Evolutionary conservation across 2,888 invertebrate species (phyloP), one percentile per base, ranked within the genome.

Genomic region (Diachrysia chrysitis): DNA sequence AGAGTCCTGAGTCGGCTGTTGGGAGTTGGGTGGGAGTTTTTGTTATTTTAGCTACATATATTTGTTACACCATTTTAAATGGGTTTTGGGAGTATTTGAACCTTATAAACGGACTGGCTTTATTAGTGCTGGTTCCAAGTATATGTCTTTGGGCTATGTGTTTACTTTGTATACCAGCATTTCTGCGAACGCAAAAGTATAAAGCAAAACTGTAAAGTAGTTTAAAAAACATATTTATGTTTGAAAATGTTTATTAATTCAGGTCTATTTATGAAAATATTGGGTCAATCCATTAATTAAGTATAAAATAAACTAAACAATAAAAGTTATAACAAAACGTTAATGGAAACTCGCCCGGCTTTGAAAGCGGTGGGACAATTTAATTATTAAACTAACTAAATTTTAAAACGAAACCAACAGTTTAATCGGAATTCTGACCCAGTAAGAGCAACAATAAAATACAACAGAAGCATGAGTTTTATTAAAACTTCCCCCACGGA

Each of bases 351-450:
- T 69, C 63, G 71, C 67, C 71, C 59, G 66, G 57, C 65, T 79
- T 79, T 69, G 63, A 73, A 73, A 71, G 71, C 67, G 69, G 59
- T 67, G 67, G 62, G 66, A 81, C 78, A 71, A 74, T 78, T 69
- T 74, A 79, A 74, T 81, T 73, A 73, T 71, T 67, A 71, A 79
- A 81, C 74, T 74, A 74, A 81, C 58, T 78, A 71, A 78, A 74
- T 71, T 78, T 70, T 59, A 63, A 62, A 71, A 71, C 35, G 59
- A 70, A 76, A 72, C 69, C 69, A 71, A 74, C 71, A 62, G 69
- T 67, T 81, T 72, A 67, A 71, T 77, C 73, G 68, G 58, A 69
- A 69, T 64, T 67, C 54, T 42, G 67, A 58, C 69, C 59, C 56
- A 78, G 65, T 55, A 58, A 58, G 60, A 69, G 59, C 48, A 60